Conservation (phyloP, 2,888 invertebrate species). For the Torymus tubicola region DNA sequence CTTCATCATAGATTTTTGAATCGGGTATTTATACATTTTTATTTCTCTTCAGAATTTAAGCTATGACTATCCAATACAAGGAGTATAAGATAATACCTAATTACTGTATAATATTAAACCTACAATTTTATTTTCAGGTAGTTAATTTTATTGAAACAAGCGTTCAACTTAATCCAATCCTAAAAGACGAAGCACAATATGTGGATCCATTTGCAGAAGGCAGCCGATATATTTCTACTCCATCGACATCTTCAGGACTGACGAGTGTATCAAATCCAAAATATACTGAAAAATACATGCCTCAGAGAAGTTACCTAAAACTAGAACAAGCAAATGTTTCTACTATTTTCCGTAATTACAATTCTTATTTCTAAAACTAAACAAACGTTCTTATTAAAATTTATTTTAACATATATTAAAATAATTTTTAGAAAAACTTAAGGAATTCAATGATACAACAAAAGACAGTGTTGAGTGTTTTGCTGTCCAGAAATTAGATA, state of each 20-base stretch:
- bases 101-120: not conserved
- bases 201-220: conserved; percentile 84
- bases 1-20: conserved; percentile 91
- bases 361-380: conserved; percentile 12
- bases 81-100: too few relatives aligned
- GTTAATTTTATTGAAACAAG: conserved; percentile 95
- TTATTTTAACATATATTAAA: not conserved
- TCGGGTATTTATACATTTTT: conserved; percentile 73
- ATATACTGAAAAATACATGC: conserved; percentile 71
- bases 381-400: not conserved
- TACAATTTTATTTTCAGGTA: conserved; percentile 78
- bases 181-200: conserved; percentile 67
- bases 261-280: too few relatives aligned
- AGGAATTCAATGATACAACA: conserved; percentile 84
- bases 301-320: conserved; percentile 79
- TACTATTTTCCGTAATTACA: conserved; percentile 83
- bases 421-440: conserved; percentile 68
- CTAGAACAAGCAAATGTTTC: conserved; percentile 88
- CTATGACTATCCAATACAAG: too few relatives aligned
- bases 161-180: conserved; percentile 75
- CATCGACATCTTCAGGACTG: conserved; percentile 44
- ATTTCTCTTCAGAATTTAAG: not conserved
- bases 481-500: conserved; percentile 79
- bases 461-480: conserved; percentile 78
- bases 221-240: conserved; percentile 80